phyloP scores from a whole-genome alignment of 2,113 vertebrate species.

The Glareola pratincola region DNA sequence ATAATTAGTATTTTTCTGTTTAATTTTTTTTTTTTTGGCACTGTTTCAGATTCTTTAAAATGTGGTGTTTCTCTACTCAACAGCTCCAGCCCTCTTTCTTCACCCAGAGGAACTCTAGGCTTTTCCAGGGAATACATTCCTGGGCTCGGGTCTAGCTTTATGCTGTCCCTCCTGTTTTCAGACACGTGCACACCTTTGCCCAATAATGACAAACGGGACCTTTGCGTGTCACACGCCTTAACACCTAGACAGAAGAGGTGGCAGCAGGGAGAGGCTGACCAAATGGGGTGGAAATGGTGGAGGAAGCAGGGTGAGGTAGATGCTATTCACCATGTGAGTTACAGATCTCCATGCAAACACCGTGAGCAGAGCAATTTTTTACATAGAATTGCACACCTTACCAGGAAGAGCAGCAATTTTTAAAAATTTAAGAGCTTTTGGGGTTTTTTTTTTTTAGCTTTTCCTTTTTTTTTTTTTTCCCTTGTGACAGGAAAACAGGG shows the following conservation, averaged over 20 bases:
- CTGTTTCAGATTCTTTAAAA: background rate
- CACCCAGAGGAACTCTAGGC: background rate
- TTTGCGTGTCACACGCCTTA: fast-evolving
- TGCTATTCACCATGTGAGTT: background rate
- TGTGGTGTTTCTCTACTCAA: background rate
- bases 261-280: background rate
- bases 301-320: background rate
- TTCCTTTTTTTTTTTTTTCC: background rate
- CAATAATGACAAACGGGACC: background rate
- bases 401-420: background rate
- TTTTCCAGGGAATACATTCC: background rate
- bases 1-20: background rate
- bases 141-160: background rate
- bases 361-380: background rate
- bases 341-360: background rate
- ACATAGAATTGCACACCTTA: background rate
- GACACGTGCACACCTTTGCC: background rate
- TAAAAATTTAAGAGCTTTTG: background rate
- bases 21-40: background rate
- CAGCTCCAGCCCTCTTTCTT: background rate
- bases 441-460: background rate
- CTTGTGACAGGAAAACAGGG: background rate
- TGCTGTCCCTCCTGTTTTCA: background rate
- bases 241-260: background rate
- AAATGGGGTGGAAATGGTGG: background rate